Base-by-base conservation (phyloP, 2,113 vertebrate genomes). In the Pteropus alecto region DNA sequence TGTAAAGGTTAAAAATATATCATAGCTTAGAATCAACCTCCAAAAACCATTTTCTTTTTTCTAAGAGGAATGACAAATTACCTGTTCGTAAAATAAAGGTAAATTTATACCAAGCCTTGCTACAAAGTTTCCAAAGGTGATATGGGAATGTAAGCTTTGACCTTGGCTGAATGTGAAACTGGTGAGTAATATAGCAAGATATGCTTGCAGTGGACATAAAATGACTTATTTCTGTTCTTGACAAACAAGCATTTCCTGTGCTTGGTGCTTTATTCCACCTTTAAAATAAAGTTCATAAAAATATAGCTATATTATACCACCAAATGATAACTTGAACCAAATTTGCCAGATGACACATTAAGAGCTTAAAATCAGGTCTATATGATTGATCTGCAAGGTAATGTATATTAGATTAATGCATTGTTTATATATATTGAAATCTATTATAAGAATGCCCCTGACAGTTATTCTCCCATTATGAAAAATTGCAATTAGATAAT, bases 181-280 rank as follows among this genome's bases (percentile, higher is more conserved):
- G 91, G n/a, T 87, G 84, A 92, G 71, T 90, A 95, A 95, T 78
- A 82, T 48, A 95, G 43, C 30, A 58, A 86, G 15, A 26, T 74
- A 24, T 93, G 33, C 24, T 92, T 78, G 77, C 87, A 88, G 90
- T 91, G 48, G 63, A 77, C 82, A 95, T 81, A 94, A 90, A 71
- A 71, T 92, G 61, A 97, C 93, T 91, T 96, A 93, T 94, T 90
- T 94, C 73, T 97, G 56, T 93, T 93, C 89, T 97, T 87, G 73
- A 28, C 63, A 97, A 97, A 90, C 67, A 96, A 63, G 86, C 46
- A 93, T 93, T 93, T 93, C 46, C 58, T 83, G 58, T 35, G 5
- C 35, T 82, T 68, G 46, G 28, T 38, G 15, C 41, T 91, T 96
- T 95, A 82, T 92, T 93, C 41, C 18, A 83, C 28, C 46, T 88